Evolutionary conservation across 2,797 vertebrate species (phyloP).

Genomic region (Cynodonichthys magdalenae): DNA sequence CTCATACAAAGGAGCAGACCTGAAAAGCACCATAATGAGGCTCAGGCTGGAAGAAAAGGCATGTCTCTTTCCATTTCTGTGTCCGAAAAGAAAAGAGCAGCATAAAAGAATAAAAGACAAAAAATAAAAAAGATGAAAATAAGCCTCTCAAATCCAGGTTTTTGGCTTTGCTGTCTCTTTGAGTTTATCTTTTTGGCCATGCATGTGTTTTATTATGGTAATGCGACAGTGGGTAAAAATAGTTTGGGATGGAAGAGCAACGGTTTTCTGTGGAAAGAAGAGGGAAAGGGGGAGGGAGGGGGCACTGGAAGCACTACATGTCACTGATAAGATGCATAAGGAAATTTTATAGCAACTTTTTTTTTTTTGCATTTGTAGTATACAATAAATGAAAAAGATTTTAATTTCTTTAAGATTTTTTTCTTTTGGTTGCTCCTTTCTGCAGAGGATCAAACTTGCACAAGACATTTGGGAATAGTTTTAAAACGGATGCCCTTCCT

Average conservation of each 20-base stretch:
- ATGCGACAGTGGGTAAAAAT: slow-evolving; percentile 74
- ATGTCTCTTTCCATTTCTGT: slow-evolving; percentile 79
- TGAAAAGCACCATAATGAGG: slow-evolving; percentile 78
- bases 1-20: slow-evolving; percentile 73
- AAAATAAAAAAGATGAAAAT: slow-evolving; percentile 77
- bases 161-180: slow-evolving; percentile 77
- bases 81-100: slow-evolving; percentile 74
- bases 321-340: slow-evolving; percentile 66
- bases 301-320: slow-evolving; percentile 34
- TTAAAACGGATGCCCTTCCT: no score
- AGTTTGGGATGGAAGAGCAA: slow-evolving; percentile 65
- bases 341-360: slow-evolving; percentile 24
- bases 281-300: slow-evolving; percentile 36
- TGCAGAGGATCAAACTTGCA: no score
- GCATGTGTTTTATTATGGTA: slow-evolving; percentile 81
- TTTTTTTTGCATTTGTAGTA: not conserved
- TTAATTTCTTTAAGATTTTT: no score
- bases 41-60: slow-evolving; percentile 73
- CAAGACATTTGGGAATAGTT: no score
- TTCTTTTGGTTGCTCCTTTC: no score
- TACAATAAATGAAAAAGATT: not conserved
- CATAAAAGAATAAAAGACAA: slow-evolving; percentile 74
- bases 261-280: slow-evolving; percentile 57
- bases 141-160: slow-evolving; percentile 77
- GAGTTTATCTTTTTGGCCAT: slow-evolving; percentile 76